Evolutionary conservation across 2,888 invertebrate species (phyloP).

Genomic region (Strigamia transsilvanica): DNA sequence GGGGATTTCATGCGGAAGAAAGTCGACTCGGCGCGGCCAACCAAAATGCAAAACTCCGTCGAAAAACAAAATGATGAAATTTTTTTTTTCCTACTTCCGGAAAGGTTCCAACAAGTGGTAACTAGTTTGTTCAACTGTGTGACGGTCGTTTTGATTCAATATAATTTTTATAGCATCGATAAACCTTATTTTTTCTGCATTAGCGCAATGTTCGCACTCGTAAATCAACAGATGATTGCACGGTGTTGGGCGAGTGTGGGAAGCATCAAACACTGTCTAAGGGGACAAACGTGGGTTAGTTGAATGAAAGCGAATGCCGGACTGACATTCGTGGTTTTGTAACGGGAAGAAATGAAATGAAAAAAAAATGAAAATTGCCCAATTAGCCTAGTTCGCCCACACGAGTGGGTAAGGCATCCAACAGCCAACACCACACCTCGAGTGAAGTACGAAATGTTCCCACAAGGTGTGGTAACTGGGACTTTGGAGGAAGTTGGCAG

Average conservation of each 20-base stretch:
- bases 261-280: neutral
- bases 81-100: neutral
- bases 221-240: conserved; percentile 17
- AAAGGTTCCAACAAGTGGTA: neutral
- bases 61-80: too few relatives aligned
- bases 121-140: neutral
- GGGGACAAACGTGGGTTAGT: neutral
- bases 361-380: neutral
- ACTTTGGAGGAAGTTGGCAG: neutral
- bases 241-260: neutral
- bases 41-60: too few relatives aligned
- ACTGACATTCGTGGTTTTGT: neutral
- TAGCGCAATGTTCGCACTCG: neutral
- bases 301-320: neutral
- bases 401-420: neutral
- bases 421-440: neutral
- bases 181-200: neutral
- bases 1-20: too few relatives aligned
- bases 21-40: too few relatives aligned
- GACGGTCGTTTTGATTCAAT: neutral
- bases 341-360: neutral
- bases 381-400: conserved; percentile 21
- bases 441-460: neutral
- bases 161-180: neutral
- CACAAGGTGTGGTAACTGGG: conserved; percentile 11